Base-by-base conservation (phyloP, 1,140 invertebrate species). In the Rhagoletis pomonella region DNA sequence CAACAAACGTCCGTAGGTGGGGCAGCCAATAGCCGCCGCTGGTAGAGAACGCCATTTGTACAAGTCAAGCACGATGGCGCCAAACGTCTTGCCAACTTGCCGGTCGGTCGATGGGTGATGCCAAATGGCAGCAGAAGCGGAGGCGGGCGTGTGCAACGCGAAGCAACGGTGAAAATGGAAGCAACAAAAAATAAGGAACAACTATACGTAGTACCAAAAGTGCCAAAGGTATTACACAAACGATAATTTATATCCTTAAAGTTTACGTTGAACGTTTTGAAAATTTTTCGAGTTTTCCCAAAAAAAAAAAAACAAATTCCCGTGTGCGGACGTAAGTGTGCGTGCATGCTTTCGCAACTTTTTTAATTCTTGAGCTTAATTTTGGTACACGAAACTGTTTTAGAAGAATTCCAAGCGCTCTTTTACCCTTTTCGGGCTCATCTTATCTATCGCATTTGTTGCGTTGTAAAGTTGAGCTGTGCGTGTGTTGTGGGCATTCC, bases 171-270 rank as follows among this genome's bases (percentile, higher is more conserved):
- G 29, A 19, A 29, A 62, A 17, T 55, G 50, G 73, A 81, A 47
- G 44, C 47, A 19, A 81, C 47, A 81, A 55, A 44, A 81, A 81
- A 14, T 19, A 58, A 29, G 29, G 3, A 17, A 19, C 73, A n/a
- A 73, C 47, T 50, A 55, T 29, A 29, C 2, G 6, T 10, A 81
- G 17, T 17, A 50, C 14, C 19, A 69, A 86, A 86, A 86, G 86
- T 86, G 86, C 64, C 62, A 86, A 86, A 86, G 86, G 86, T 86
- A 86, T 86, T 64, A 86, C 86, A 67, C 86, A 86, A 86, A 86
- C 64, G 86, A 86, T 86, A 86, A 86, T 86, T 86, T 86, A 86
- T 86, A 62, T 86, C 86, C 86, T 69, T 86, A 86, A 86, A 86
- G 86, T 86, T 86, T 86, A 60, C 86, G 84, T 85, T 14, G 14